Base-by-base conservation (phyloP, 2,113 vertebrate species). In the Cottus gobio region DNA sequence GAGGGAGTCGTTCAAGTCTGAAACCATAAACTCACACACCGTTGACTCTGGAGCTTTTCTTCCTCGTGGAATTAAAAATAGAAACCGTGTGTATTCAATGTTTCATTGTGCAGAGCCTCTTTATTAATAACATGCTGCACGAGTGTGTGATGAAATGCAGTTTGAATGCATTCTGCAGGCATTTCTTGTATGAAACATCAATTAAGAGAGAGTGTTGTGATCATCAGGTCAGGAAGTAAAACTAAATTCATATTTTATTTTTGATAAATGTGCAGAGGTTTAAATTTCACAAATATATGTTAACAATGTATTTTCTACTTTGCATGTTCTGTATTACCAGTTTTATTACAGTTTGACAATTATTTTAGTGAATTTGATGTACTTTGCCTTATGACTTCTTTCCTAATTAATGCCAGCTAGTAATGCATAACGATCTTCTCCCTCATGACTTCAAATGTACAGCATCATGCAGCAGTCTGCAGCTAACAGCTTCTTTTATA, bases 401-500 rank as follows among this genome's bases (percentile, higher is more conserved):
- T 82, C 31, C 58, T 52, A 73, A 71, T 82, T 48, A 90, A 73
- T 62, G 62, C 48, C 71, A 79, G 63, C 50, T 71, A 50, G 15
- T 48, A 24, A 72, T 85, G 57, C 69, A 22, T 75, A 76, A 22
- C 69, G 70, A 4, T 70, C 39, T 82, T 70, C 64, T 79, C 56
- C 84, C 78, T 67, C 84, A 61, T 83, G 83, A 75, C 77, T 85
- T 31, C 52, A 85, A 76, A 42, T 87, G 75, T 77, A 34, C 79
- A 63, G 67, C 80, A 50, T 42, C 85, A 65, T 88, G 86, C 77
- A 79, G 79, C 70, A 77, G 83, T 86, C 84, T 93, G 89, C 81
- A 20, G 93, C 94, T 95, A 95, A 95, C 92, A 89, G 90, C 90
- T 93, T 94, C 77, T 94, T 93, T 91, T 90, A 80, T 85, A 72